These are phyloP conservation scores for Syngnathus floridae DNA, from an alignment of 2,113 vertebrate genomes.

Conservation along the genomic window DNA sequence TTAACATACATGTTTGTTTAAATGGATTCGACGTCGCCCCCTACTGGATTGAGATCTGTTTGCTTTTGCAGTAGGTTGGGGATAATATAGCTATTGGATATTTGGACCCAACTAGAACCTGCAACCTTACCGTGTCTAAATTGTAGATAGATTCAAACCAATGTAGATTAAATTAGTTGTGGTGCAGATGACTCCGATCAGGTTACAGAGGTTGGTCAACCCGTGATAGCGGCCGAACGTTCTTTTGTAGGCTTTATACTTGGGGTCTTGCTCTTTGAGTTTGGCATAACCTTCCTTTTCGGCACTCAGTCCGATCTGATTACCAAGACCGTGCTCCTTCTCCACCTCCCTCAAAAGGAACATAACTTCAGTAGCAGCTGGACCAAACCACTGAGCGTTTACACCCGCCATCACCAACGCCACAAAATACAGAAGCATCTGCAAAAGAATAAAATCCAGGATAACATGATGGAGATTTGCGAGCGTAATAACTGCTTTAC, in stretches of 20 bases:
- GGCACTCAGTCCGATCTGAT: constrained; percentile 64
- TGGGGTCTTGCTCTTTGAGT: constrained; percentile 78
- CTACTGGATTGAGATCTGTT: not conserved
- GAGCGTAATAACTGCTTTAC: constrained; percentile 41
- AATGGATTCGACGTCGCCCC: not conserved
- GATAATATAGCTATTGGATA: not conserved
- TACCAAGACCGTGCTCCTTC: constrained; percentile 75
- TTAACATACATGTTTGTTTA: not conserved
- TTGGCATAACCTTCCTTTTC: constrained; percentile 71
- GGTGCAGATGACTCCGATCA: constrained; percentile 74
- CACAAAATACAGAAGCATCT: constrained; percentile 75
- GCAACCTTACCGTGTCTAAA: constrained; percentile 52
- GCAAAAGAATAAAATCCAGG: constrained; percentile 3
- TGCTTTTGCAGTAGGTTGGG: too few relatives aligned
- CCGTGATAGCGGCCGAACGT: constrained; percentile 77
- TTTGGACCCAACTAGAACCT: not conserved
- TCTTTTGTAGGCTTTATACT: constrained; percentile 67
- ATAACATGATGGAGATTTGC: not conserved
- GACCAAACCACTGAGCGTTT: constrained; percentile 78
- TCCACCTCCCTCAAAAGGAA: constrained; percentile 75
- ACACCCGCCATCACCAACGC: constrained; percentile 62
- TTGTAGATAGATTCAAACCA: constrained; percentile 69
- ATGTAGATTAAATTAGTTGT: constrained; percentile 73
- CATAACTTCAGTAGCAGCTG: constrained; percentile 66
- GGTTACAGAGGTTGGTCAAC: constrained; percentile 77